A percentile compares a stretch with the other conserved stretches of the same genome.
phyloP scores from a whole-genome alignment of 2,797 vertebrate genomes.

The Crenuchus spilurus region DNA sequence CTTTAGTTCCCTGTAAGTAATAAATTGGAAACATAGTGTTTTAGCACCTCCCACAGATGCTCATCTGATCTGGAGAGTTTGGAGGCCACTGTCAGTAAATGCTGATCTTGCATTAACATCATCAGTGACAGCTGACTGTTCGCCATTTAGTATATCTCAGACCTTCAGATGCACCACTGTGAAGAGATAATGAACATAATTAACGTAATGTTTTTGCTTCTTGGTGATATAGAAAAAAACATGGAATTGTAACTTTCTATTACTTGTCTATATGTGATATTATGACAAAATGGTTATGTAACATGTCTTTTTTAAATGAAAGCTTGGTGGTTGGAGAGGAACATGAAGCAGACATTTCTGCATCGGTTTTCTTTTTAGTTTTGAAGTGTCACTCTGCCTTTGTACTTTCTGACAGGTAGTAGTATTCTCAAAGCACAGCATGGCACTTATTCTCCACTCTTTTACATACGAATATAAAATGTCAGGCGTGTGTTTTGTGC shows the following conservation, averaged over 20 bases:
- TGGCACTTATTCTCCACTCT: not conserved
- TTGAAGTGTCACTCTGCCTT: not conserved
- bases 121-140: too few species aligned
- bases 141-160: too few species aligned
- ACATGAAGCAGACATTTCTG: not conserved
- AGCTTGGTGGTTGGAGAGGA: not conserved
- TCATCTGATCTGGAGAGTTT: too few species aligned
- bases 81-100: too few species aligned
- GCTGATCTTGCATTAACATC: too few species aligned
- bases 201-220: too few species aligned
- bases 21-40: too few species aligned
- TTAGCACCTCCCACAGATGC: too few species aligned
- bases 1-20: too few species aligned
- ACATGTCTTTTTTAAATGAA: not conserved
- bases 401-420: not conserved
- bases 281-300: constrained; percentile 6
- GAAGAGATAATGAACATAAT: too few species aligned
- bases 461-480: not conserved
- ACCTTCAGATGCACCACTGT: too few species aligned
- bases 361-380: not conserved
- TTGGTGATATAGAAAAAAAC: too few species aligned
- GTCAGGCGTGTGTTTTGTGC: not conserved
- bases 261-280: not conserved
- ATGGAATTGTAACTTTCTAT: not conserved
- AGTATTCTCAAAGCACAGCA: not conserved